Conservation (phyloP, 2,113 vertebrate species). For the Phaetusa simplex region DNA sequence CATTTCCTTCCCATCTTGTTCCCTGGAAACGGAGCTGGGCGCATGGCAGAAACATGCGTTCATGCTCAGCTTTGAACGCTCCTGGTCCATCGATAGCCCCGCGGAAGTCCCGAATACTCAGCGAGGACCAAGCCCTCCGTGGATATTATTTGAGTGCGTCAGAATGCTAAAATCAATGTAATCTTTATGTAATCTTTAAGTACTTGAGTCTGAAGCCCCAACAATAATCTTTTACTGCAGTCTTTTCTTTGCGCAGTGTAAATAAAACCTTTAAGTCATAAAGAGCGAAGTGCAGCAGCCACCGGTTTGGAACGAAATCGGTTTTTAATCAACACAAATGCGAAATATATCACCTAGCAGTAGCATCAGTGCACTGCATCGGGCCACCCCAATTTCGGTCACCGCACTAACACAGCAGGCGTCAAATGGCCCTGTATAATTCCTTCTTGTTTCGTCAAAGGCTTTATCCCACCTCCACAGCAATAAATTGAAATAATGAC, state of each 20-base stretch:
- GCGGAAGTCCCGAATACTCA: neutral
- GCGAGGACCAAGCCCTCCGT: neutral
- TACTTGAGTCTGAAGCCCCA: neutral
- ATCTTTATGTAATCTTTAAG: neutral
- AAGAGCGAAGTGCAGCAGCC: neutral
- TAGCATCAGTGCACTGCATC: accelerated
- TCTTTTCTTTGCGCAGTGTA: neutral
- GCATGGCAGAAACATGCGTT: neutral
- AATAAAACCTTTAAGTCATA: neutral
- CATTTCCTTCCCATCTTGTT: neutral
- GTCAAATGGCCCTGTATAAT: neutral
- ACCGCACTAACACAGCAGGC: too few relatives aligned
- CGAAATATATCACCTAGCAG: neutral
- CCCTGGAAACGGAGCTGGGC: neutral
- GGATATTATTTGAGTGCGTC: neutral
- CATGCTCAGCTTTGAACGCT: neutral
- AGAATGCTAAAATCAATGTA: neutral
- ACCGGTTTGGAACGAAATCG: neutral
- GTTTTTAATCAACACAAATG: neutral
- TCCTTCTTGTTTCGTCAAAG: neutral
- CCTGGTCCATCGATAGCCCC: accelerated
- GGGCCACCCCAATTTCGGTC: neutral
- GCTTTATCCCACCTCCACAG: neutral
- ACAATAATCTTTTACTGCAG: neutral
- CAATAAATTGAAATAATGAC: neutral